Evolutionary conservation across 2,113 vertebrate genomes (phyloP), one percentile per base, ranked within the genome.

Genomic region (Myotis lucifugus): DNA sequence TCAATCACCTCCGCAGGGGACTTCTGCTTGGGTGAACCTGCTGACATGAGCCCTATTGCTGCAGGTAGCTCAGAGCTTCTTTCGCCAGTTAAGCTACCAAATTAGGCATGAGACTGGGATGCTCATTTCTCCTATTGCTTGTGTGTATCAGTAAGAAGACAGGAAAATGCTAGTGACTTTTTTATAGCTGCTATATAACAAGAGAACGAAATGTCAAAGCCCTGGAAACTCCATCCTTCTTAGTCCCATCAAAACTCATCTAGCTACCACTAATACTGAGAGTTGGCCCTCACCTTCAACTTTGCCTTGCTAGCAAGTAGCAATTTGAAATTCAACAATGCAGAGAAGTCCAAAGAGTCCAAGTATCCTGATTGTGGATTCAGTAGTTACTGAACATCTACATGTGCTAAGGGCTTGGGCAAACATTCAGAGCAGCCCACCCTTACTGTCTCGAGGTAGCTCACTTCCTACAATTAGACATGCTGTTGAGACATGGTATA

Each of bases 71-170:
- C 99, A 98, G 98, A 98, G 98, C 96, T 98, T 98, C 98, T 98
- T 98, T 98, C 99, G 98, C 99, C 99, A 99, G 99, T 99, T 99
- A 99, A 99, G 99, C 98, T 98, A 99, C 98, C 98, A 99, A 99
- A 99, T 99, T 99, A 99, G 99, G 99, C 99, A 99, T 99, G 99
- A 99, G 99, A 99, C 99, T 95, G 98, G 98, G 98, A 99, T 98
- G 99, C 99, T 99, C 98, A 99, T 98, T 99, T 99, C 97, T 98
- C 98, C 97, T 96, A 97, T 98, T 98, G 98, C 98, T 98, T 98
- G 98, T 98, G 98, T 97, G 98, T 97, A 98, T 97, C 98, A 98
- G 98, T 98, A 98, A 98, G 98, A 98, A 99, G 99, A 99, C 99
- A 99, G 99, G 98, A 98, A 98, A 98, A 99, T 98, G 98, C 98